Conservation (phyloP, 2,888 invertebrate genomes). For the Chloroclystis v-ata region DNA sequence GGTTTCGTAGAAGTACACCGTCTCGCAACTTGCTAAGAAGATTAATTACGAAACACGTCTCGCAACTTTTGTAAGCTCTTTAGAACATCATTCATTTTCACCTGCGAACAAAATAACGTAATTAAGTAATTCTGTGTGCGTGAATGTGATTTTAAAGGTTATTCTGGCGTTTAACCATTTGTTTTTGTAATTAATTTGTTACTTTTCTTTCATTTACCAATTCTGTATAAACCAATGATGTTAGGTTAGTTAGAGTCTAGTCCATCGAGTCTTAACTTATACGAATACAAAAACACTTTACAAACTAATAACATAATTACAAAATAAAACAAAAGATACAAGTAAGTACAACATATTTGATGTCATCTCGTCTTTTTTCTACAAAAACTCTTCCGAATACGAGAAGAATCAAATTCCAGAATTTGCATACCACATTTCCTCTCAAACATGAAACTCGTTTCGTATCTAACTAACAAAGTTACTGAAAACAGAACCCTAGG, state of each 20-base stretch:
- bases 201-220: not conserved
- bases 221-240: too few species aligned
- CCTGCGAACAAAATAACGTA: not conserved
- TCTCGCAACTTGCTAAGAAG: conserved; percentile 5
- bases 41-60: conserved; percentile 8
- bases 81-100: not conserved
- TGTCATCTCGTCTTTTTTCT: too few species aligned
- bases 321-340: too few species aligned
- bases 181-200: not conserved
- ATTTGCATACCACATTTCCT: not conserved
- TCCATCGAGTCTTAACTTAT: too few species aligned
- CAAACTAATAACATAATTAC: too few species aligned
- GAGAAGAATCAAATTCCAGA: not conserved
- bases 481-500: conserved; percentile 24
- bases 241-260: too few species aligned
- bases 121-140: not conserved
- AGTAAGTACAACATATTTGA: too few species aligned
- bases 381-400: not conserved
- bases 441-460: not conserved
- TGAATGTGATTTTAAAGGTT: not conserved
- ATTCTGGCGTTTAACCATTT: not conserved
- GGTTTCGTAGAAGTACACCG: conserved; percentile 5
- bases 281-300: too few species aligned
- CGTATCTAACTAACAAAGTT: conserved; percentile 8
- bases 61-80: conserved; percentile 2